Conservation (phyloP, 1,140 invertebrate genomes). For the Hydropsyche tenuis region DNA sequence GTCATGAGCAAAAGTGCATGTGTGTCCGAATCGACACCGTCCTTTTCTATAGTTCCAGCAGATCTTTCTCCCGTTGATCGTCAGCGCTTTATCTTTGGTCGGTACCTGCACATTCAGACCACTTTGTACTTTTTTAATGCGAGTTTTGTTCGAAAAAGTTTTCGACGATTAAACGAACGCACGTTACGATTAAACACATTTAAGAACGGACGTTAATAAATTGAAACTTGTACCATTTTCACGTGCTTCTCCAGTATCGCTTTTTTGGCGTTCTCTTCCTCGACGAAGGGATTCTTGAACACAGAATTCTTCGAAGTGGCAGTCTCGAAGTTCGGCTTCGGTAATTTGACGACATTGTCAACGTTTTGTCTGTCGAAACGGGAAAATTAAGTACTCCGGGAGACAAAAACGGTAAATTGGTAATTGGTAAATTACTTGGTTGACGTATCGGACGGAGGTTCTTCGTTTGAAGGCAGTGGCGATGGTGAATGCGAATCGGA, state of each 20-base stretch:
- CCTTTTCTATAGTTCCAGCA: conserved; percentile 95
- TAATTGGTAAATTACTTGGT: background rate
- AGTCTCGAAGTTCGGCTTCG: conserved; percentile 58
- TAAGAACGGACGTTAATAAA: background rate
- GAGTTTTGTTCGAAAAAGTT: background rate
- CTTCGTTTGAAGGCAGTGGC: background rate
- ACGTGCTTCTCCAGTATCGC: conserved; percentile 92
- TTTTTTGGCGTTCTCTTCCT: conserved; percentile 86
- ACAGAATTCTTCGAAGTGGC: conserved; percentile 63
- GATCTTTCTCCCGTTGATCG: conserved; percentile 87
- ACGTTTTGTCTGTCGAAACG: conserved; percentile 36
- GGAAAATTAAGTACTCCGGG: too few species aligned
- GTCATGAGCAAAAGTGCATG: conserved; percentile 92
- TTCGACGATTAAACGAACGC: background rate
- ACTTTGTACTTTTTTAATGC: conserved; percentile 60
- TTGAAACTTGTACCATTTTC: conserved; percentile 76
- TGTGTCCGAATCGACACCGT: conserved; percentile 87
- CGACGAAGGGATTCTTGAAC: conserved; percentile 88
- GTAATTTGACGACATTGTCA: conserved; percentile 53
- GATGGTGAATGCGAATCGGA: background rate
- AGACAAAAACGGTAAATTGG: background rate
- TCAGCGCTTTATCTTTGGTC: conserved; percentile 72
- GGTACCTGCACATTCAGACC: conserved; percentile 65
- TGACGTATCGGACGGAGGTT: background rate
- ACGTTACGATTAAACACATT: background rate